Base-by-base conservation (phyloP, 2,797 vertebrate species). In the Microctenopoma lineatum region DNA sequence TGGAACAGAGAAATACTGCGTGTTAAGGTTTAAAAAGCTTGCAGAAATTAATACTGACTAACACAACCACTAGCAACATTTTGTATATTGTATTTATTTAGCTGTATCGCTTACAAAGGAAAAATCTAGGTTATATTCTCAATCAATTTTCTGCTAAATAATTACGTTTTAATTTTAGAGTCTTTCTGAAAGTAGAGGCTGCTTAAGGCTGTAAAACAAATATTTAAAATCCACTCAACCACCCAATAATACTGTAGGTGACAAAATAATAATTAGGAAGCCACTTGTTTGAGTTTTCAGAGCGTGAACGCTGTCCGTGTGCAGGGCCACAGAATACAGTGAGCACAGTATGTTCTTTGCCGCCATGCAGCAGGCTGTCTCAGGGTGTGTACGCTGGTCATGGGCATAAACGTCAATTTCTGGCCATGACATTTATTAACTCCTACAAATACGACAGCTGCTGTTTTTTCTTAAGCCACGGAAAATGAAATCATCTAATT, bases 401-500 rank as follows among this genome's bases (percentile, higher is more conserved):
- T 85, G 84, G 88, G 77, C 84, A 91, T 90, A 87, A 89, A 92
- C 80, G 73, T 88, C 58, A 75, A 83, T 87, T 90, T 90, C 84
- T 88, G 81, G 57, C 84, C 83, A 75, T 88, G 88, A 90, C 90
- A 89, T 93, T 92, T 92, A 92, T 89, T 89, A 90, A 91, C 82
- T 90, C 88, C 75, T 81, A 86, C 85, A 84, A 92, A 87, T 69
- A 86, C 55, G 64, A 88, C 86, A 89, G 84, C 85, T 73, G 69
- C 80, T 77, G 81, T 67, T 81, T 81, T 76, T 60, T 56, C 80
- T 84, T 71, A 71, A 75, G 77, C 79, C 84, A 84, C 67, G 89
- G 87, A 92, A 93, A 91, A 91, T 92, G 81, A 90, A 90, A 93
- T 92, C 84, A 92, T 90, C 75, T 86, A 72, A 89, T 93, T 92